These are phyloP conservation scores for Torymus aiolomorphi DNA, from an alignment of 2,888 invertebrate species.

Conservation along the genomic window DNA sequence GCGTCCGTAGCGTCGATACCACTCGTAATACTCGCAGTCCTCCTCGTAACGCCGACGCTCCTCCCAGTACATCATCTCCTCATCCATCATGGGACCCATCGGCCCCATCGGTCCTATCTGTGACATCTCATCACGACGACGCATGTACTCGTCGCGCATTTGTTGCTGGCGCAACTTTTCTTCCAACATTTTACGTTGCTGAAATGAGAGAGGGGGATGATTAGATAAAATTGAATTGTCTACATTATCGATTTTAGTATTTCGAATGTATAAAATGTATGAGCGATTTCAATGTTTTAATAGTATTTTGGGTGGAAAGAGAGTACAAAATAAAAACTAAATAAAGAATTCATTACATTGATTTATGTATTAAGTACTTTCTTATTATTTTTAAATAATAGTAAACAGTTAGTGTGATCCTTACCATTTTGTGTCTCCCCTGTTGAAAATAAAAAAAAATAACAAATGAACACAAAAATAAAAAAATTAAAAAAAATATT, in stretches of 20 bases:
- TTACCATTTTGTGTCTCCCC: slow-evolving; percentile 38
- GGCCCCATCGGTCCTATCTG: slow-evolving; percentile 72
- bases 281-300: too few relatives aligned
- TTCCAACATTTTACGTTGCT: slow-evolving; percentile 87
- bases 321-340: not conserved
- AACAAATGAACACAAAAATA: slow-evolving; percentile 8
- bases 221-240: not conserved
- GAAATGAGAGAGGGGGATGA: not conserved
- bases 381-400: not conserved
- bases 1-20: slow-evolving; percentile 83
- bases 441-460: slow-evolving; percentile 41
- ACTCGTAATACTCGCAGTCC: slow-evolving; percentile 84
- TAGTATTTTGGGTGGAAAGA: not conserved
- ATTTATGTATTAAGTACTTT: too few relatives aligned
- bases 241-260: too few relatives aligned
- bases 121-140: slow-evolving; percentile 79
- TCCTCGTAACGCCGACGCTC: slow-evolving; percentile 86
- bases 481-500: not conserved
- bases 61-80: slow-evolving; percentile 92
- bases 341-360: not conserved
- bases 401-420: slow-evolving; percentile 13
- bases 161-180: slow-evolving; percentile 88
- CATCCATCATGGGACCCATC: slow-evolving; percentile 82
- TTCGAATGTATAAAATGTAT: too few relatives aligned
- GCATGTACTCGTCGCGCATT: slow-evolving; percentile 79